A percentile compares a stretch with the other conserved stretches of the same genome.
Conservation (phyloP, 2,113 vertebrate species). For the Malurus melanocephalus region DNA sequence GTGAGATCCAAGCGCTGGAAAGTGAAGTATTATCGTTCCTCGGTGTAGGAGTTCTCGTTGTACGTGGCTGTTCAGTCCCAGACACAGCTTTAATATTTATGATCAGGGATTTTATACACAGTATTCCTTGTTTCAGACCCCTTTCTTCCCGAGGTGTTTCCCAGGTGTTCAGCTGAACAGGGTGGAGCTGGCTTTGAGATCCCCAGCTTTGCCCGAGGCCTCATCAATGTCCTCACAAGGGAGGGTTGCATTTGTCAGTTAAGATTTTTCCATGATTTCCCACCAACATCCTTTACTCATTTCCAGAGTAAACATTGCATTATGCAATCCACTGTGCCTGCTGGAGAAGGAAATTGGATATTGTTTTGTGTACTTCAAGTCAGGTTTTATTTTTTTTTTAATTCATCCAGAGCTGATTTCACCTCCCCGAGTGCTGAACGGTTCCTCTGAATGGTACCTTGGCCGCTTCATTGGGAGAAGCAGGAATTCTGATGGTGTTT, state of each 20-base stretch:
- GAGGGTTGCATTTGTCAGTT: background rate
- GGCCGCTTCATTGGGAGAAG: slow-evolving; percentile 10
- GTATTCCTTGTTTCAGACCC: slow-evolving; percentile 22
- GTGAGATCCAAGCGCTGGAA: slow-evolving; percentile 86
- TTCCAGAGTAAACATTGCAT: slow-evolving; percentile 11
- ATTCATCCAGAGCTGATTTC: slow-evolving; percentile 2
- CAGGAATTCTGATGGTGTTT: background rate
- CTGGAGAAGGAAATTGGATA: background rate
- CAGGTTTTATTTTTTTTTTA: background rate
- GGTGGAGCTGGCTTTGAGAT: background rate
- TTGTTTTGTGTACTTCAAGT: background rate
- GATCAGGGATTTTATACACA: slow-evolving; percentile 65
- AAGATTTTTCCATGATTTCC: background rate
- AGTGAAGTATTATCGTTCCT: slow-evolving; percentile 63
- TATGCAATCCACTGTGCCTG: background rate
- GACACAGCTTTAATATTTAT: slow-evolving; percentile 23
- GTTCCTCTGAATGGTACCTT: background rate
- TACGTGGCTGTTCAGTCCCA: background rate
- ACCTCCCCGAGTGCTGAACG: background rate
- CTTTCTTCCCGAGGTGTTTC: background rate
- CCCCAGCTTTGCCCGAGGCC: background rate
- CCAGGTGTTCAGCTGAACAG: background rate
- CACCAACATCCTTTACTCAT: background rate
- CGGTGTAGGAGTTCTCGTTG: slow-evolving; percentile 66
- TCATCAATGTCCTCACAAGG: background rate